Evolutionary conservation across 1,140 invertebrate genomes (phyloP), one percentile per base, ranked within the genome.

Genomic region (Drusus annulatus): DNA sequence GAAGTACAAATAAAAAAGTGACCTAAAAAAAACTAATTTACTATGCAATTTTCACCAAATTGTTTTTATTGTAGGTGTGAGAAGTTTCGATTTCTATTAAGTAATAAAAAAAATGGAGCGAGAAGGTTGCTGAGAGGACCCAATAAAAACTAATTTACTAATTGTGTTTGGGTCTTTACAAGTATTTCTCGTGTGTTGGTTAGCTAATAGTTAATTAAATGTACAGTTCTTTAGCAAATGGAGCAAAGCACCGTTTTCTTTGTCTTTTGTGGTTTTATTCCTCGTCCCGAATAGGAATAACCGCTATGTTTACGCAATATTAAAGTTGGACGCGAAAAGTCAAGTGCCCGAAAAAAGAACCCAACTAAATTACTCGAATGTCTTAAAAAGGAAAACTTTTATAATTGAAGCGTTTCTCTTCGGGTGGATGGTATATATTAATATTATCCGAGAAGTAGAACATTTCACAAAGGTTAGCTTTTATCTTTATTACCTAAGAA

Each of bases 121-220:
- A 56, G 73, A 58, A 21, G 0, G 36, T 45, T 13, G 36, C 13
- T 13, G 36, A 45, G 36, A 45, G 21, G 45, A n/a, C n/a, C n/a
- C n/a, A n/a, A n/a, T n/a, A n/a, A n/a, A n/a, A n/a, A n/a, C n/a
- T n/a, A n/a, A n/a, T n/a, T n/a, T n/a, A n/a, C n/a, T n/a, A n/a
- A n/a, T 21, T 71, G 28, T 71, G 76, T 76, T 62, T 63, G 13
- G 15, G 63, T 45, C 75, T 79, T 82, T 82, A 73, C 79, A 80
- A 77, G 76, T 80, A 51, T 79, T 79, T 78, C 81, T 80, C 78
- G 78, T 78, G 74, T 82, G 81, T 80, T 80, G 81, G 78, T 56
- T 73, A 77, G 73, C 73, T 50, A 79, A 82, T 82, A 79, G 81
- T 79, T 50, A 82, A 79, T 82, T 82, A 79, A 82, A 78, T 52